Evolutionary conservation across 2,888 invertebrate species (phyloP).

Genomic region (Nymphalis polychloros): DNA sequence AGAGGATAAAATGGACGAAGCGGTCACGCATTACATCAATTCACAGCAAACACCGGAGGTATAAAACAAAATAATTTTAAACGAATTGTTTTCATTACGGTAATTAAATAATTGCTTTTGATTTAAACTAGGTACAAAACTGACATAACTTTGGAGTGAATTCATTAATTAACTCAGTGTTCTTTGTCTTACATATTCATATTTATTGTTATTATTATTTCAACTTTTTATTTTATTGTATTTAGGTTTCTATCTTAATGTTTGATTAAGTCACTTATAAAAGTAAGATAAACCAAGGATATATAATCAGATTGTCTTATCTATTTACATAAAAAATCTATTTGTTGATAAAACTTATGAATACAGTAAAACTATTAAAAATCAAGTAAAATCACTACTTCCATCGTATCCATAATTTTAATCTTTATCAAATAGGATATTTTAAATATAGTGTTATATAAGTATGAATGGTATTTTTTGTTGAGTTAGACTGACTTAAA

Average conservation of each 20-base stretch:
- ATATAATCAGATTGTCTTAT: neutral
- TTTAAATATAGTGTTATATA: too few species aligned
- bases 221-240: neutral
- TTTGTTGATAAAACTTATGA: neutral
- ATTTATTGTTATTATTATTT: neutral
- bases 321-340: neutral
- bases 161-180: neutral
- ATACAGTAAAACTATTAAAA: neutral
- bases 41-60: conserved; percentile 68
- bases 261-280: neutral
- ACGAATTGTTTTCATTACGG: conserved; percentile 22
- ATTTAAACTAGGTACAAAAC: conserved; percentile 12
- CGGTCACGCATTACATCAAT: conserved; percentile 73
- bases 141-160: neutral
- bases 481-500: too few species aligned
- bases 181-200: neutral
- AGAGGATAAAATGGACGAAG: conserved; percentile 72
- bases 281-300: neutral
- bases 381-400: neutral
- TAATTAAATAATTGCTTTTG: conserved; percentile 11
- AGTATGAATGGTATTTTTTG: too few species aligned
- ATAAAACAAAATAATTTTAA: conserved; percentile 28
- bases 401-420: neutral
- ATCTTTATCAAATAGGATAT: too few species aligned
- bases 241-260: neutral